Base-by-base conservation (phyloP, 2,797 vertebrate species). In the Sebastes matsubarae region DNA sequence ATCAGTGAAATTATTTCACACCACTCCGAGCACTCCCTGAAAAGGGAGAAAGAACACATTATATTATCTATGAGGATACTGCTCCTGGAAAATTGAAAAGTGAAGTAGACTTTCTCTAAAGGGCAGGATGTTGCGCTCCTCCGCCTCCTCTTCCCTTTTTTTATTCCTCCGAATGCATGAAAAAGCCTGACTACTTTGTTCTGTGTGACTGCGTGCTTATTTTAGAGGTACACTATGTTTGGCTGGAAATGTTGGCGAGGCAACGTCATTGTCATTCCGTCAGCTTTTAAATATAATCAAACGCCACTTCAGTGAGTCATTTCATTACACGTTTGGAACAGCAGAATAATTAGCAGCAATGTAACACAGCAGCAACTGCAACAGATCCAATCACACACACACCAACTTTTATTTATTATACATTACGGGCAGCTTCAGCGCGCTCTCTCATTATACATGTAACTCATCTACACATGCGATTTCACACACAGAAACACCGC, bases 231-330 rank as follows among this genome's bases (percentile, higher is more conserved):
- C 29, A 68, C 29, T 76, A 66, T 57, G 72, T 87, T 84, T 87
- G 85, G 82, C 79, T 65, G 32, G 79, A 71, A 78, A 66, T 88
- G 73, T 88, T 93, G 88, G 88, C 89, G 88, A 85, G 81, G 72
- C 75, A 25, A 59, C 29, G 18, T 91, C 65, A 71, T 88, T 84
- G 80, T 84, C 76, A 90, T 81, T 82, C 81, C 42, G 61, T 91
- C 83, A 88, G 82, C 75, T 87, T 88, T 89, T 86, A 83, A 85
- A 89, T 83, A 85, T 86, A 89, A 94, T 94, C 86, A 91, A 92
- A 92, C 79, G 69, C 46, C 89, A 78, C 85, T 91, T 91, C 75
- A 85, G 84, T 89, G 88, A 89, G 88, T 89, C 84, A 87, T 75
- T 91, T 86, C 77, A 84, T 88, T 84, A 83, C 75, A 80, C 29